Evolutionary conservation across 2,888 invertebrate genomes (phyloP).

Genomic region (Morpho helenor): DNA sequence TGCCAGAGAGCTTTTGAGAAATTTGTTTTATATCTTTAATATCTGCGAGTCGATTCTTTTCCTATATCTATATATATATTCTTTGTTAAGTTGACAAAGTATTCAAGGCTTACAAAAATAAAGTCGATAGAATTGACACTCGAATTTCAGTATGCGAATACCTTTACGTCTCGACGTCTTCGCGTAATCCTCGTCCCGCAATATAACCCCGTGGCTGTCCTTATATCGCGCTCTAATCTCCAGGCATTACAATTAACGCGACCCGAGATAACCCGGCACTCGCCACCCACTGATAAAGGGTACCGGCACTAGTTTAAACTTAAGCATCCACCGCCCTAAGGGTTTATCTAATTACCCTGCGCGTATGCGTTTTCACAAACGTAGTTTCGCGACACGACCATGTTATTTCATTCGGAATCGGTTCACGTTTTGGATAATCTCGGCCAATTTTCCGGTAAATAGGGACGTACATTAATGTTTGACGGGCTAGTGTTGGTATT

Average conservation of each 20-base stretch:
- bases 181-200: constrained; percentile 40
- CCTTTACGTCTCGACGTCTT: constrained; percentile 26
- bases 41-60: no score
- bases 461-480: constrained; percentile 65
- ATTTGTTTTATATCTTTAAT: no score
- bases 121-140: not conserved
- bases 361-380: constrained; percentile 41
- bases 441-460: constrained; percentile 41
- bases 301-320: constrained; percentile 71
- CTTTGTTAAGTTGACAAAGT: no score
- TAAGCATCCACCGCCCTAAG: constrained; percentile 70
- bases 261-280: constrained; percentile 74
- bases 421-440: constrained; percentile 49
- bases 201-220: constrained; percentile 39
- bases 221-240: constrained; percentile 71
- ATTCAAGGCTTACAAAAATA: no score
- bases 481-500: constrained; percentile 54
- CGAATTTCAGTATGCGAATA: constrained; percentile 10
- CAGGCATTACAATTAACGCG: constrained; percentile 77
- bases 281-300: constrained; percentile 76
- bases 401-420: constrained; percentile 40
- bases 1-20: no score
- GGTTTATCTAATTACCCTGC: constrained; percentile 76
- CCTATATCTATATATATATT: no score
- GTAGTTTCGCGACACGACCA: constrained; percentile 37